Evolutionary conservation across 2,888 invertebrate genomes (phyloP), one percentile per base, ranked within the genome.

Genomic region (Ophioninae sp.): DNA sequence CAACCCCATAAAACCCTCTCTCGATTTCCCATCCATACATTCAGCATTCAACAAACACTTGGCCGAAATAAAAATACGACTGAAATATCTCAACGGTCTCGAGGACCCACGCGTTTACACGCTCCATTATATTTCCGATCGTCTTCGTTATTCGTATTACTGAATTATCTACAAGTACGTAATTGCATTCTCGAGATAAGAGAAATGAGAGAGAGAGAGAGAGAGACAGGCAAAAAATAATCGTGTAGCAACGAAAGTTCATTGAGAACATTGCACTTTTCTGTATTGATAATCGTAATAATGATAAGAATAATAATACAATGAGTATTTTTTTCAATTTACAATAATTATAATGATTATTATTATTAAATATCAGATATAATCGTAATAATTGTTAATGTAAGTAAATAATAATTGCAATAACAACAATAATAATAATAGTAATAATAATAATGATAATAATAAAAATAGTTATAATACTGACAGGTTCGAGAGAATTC

Each of bases 151-250:
- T 83, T 85, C 87, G 88, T 87, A 86, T 89, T 87, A 90, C 88
- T 86, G 86, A 88, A 90, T 90, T 87, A 90, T 90, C 90, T 89
- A 90, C 90, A 89, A 86, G 51, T 77, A 73, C 64, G 71, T 69
- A 30, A 74, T 78, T 78, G 74, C 75, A 10, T 39, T 78, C 73
- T 56, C 64, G 61, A 77, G 30, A 72, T 69, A 77, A 61, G 71
- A 71, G 83, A 30, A 3, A 30, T 1, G 3, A 30, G 30, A 30
- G 30, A 30, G 30, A 30, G 30, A 30, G 30, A 30, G 30, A 30
- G 30, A 30, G 30, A 30, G 1, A 30, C 2, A 79, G 72, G 37
- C 59, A n/a, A 13, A 69, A 44, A 64, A 69, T 64, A n/a, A n/a
- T 61, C 67, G 39, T 68, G 20, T 64, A 71, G 64, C 51, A 82